Conservation (phyloP, 2,888 invertebrate species). For the Mystacides longicornis region DNA sequence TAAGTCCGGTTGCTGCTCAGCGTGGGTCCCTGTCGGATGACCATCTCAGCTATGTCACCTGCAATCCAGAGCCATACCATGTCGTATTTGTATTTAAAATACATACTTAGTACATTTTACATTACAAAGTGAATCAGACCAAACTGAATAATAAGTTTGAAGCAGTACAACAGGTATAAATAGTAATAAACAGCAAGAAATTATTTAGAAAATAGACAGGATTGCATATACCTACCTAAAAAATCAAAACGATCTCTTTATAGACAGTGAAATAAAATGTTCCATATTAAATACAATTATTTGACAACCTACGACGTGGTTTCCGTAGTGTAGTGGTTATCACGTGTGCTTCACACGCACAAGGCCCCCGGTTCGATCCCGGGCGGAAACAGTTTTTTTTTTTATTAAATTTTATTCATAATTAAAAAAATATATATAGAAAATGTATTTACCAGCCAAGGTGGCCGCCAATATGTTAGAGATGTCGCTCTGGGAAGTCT, state of each 20-base stretch:
- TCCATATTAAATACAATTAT: not conserved
- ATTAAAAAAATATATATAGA: not conserved
- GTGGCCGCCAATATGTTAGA: slow-evolving; percentile 58
- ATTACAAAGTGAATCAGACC: not conserved
- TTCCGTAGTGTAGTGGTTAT: slow-evolving; percentile 73
- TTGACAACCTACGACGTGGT: slow-evolving; percentile 30
- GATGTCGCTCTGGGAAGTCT: slow-evolving; percentile 32
- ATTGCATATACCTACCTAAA: no score
- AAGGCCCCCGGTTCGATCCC: slow-evolving; percentile 66
- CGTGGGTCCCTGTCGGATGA: slow-evolving; percentile 55
- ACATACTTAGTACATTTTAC: not conserved
- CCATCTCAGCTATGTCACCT: slow-evolving; percentile 62
- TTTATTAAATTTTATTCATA: slow-evolving; percentile 4
- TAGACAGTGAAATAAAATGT: no score
- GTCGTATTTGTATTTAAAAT: not conserved
- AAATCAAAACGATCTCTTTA: no score
- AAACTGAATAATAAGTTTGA: not conserved
- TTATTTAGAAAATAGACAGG: no score
- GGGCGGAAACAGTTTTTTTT: slow-evolving; percentile 51
- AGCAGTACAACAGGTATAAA: no score
- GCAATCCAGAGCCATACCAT: slow-evolving; percentile 14
- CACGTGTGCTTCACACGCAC: slow-evolving; percentile 77
- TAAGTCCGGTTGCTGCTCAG: slow-evolving; percentile 38
- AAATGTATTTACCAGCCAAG: slow-evolving; percentile 41
- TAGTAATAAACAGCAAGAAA: no score